These are phyloP conservation scores for Octomys mimax DNA, from an alignment of 2,797 vertebrate genomes.

Conservation along the genomic window DNA sequence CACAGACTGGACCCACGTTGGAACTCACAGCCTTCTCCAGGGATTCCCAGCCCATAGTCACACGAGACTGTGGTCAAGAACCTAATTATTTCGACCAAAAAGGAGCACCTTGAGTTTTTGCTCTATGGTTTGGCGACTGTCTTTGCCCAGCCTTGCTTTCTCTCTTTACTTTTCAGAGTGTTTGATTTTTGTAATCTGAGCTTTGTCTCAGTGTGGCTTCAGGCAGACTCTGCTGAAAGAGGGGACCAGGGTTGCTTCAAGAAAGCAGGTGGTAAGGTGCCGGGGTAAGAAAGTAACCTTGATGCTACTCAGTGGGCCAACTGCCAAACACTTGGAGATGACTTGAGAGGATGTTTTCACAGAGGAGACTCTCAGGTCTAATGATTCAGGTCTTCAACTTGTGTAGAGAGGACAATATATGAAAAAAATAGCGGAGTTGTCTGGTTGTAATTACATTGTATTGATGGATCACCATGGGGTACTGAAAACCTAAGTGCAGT, in stretches of 20 bases:
- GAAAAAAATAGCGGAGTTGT: not conserved
- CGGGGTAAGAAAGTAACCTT: not conserved
- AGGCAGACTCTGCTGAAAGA: not conserved
- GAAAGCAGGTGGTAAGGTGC: not conserved
- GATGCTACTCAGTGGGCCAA: rapidly evolving
- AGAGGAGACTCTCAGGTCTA: not conserved
- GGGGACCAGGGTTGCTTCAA: not conserved
- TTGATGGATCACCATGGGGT: not conserved
- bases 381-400: not conserved
- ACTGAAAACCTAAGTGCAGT: not conserved
- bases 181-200: not conserved
- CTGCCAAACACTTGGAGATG: not conserved
- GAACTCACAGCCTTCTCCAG: not conserved
- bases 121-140: not conserved
- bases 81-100: not conserved
- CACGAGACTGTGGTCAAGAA: not conserved
- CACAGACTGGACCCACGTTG: not conserved
- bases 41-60: too few species aligned
- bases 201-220: not conserved
- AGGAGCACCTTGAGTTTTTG: not conserved
- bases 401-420: not conserved
- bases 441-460: not conserved
- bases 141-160: not conserved
- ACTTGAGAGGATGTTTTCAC: not conserved
- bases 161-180: not conserved